Percentiles rank a stretch among this genome's conserved stretches.
phyloP scores from a whole-genome alignment of 64 coral and sea anemone species.

The Astreopora myriophthalma region DNA sequence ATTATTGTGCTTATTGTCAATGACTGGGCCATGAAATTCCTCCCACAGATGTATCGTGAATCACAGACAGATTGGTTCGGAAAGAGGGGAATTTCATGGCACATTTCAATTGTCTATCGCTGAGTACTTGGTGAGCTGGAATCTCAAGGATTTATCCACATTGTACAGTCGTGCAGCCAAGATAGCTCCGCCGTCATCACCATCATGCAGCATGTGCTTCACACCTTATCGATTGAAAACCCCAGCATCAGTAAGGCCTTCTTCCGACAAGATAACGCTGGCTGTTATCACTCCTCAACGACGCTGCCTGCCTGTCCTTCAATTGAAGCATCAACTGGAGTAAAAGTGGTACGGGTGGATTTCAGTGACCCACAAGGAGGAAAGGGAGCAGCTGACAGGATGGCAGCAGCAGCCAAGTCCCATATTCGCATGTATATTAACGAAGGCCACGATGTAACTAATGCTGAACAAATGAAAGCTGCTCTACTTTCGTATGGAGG shows the following conservation, averaged over 20 bases:
- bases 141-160: not conserved
- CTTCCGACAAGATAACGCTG: too few species aligned
- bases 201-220: not conserved
- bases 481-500: not conserved
- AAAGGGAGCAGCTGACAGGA: conserved; percentile 18
- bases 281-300: conserved; percentile 26
- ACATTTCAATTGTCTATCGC: not conserved
- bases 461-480: not conserved
- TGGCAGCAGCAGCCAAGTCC: conserved; percentile 35
- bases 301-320: conserved; percentile 8
- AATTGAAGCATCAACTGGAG: not conserved
- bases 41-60: not conserved
- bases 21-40: not conserved
- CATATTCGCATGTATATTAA: conserved; percentile 6
- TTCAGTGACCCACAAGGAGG: conserved; percentile 63
- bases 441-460: not conserved
- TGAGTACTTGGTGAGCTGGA: not conserved
- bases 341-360: conserved; percentile 23
- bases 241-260: too few species aligned
- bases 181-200: not conserved
- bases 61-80: not conserved
- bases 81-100: not conserved
- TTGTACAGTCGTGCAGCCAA: not conserved
- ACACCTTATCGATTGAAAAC: not conserved
- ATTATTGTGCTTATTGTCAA: not conserved